A percentile compares a stretch with the other conserved stretches of the same genome.
Evolutionary conservation across 2,113 vertebrate species (phyloP).

Genomic region (Sebastes schlegelii): DNA sequence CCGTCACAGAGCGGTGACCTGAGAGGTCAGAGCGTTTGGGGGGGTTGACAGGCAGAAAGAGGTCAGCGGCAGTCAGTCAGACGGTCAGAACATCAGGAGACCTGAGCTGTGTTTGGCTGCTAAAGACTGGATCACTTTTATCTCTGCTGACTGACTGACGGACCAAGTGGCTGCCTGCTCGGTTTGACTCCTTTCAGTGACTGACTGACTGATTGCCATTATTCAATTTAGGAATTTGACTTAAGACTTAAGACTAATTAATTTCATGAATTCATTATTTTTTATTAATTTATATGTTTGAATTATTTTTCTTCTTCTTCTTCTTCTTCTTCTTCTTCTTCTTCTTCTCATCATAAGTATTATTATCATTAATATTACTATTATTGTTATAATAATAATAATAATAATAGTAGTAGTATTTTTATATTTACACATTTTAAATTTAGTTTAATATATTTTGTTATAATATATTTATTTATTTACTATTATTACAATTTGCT

Average conservation of each 20-base stretch:
- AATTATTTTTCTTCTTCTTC: too few species aligned
- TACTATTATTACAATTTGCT: too few species aligned
- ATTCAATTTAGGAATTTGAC: not conserved
- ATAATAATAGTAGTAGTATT: too few species aligned
- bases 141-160: conserved; percentile 2
- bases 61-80: conserved; percentile 40
- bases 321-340: too few species aligned
- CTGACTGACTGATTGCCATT: conserved; percentile 1
- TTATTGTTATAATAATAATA: too few species aligned
- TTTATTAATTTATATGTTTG: too few species aligned
- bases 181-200: not conserved
- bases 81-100: conserved; percentile 29
- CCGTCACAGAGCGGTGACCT: conserved; percentile 49
- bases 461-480: too few species aligned
- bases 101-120: conserved; percentile 20
- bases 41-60: conserved; percentile 51
- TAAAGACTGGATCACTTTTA: conserved; percentile 10
- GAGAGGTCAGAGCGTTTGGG: conserved; percentile 48
- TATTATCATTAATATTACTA: too few species aligned
- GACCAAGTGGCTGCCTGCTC: not conserved
- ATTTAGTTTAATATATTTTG: too few species aligned
- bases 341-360: too few species aligned
- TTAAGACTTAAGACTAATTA: not conserved
- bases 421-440: too few species aligned
- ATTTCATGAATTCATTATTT: too few species aligned